These are phyloP conservation scores for Macrobrachium rosenbergii DNA, from an alignment of 1,140 invertebrate species.

Conservation along the genomic window DNA sequence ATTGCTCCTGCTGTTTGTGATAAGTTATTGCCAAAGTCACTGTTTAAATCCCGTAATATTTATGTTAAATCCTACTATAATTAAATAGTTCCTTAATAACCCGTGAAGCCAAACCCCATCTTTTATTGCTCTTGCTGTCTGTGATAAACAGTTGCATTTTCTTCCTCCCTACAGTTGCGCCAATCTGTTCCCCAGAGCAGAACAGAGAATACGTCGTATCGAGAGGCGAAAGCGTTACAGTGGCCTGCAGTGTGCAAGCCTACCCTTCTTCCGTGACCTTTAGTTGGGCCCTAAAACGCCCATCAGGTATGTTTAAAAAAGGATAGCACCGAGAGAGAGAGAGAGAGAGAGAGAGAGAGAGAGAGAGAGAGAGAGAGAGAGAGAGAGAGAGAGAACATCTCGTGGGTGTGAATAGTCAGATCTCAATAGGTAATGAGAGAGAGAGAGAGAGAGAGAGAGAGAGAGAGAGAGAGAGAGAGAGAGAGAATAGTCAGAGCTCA, in stretches of 20 bases:
- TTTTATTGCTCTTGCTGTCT: too few relatives aligned
- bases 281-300: slow-evolving; percentile 26
- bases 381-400: too few relatives aligned
- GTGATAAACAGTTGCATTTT: not conserved
- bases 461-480: slow-evolving; percentile 2
- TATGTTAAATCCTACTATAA: too few relatives aligned
- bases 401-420: too few relatives aligned
- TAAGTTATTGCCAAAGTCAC: too few relatives aligned
- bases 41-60: too few relatives aligned
- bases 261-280: slow-evolving; percentile 35
- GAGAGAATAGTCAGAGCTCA: not conserved
- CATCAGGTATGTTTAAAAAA: not conserved
- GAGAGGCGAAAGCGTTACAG: not conserved
- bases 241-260: slow-evolving; percentile 3
- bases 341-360: slow-evolving; percentile 19
- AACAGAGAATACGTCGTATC: slow-evolving; percentile 8
- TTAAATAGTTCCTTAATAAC: too few relatives aligned
- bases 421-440: too few relatives aligned
- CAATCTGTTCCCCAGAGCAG: slow-evolving; percentile 20
- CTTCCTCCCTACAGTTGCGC: slow-evolving; percentile 12
- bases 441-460: too few relatives aligned
- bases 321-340: not conserved
- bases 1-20: too few relatives aligned
- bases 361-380: slow-evolving; percentile 17
- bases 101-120: too few relatives aligned